Conservation (phyloP, 37 sponge, comb jelly and placozoan species). For the Halisarca cf. caerulea region DNA sequence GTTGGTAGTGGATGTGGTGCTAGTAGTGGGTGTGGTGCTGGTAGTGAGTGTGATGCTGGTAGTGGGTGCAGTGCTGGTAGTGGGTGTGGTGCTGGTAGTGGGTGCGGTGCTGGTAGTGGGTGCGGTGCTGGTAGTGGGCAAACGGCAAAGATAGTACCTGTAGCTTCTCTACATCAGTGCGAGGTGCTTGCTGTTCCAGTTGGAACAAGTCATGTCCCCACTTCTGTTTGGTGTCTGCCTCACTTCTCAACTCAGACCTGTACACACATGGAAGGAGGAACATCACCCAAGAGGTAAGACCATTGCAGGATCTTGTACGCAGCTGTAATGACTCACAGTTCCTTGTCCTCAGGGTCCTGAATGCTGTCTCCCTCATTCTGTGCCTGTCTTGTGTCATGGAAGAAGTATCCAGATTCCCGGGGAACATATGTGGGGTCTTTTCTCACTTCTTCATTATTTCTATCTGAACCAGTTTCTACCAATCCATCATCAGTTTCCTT, state of each 20-base stretch:
- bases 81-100: too few relatives aligned
- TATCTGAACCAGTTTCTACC: background rate
- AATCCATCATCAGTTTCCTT: background rate
- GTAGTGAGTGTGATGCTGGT: too few relatives aligned
- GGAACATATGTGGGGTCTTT: slow-evolving; percentile 69
- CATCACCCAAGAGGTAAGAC: too few relatives aligned
- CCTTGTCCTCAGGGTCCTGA: background rate
- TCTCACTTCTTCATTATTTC: background rate
- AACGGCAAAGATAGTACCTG: background rate
- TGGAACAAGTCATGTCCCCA: slow-evolving; percentile 72
- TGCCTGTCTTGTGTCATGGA: slow-evolving; percentile 57
- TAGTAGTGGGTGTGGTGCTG: too few relatives aligned
- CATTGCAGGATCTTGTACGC: too few relatives aligned
- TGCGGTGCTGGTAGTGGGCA: too few relatives aligned
- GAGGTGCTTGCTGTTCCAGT: slow-evolving; percentile 52
- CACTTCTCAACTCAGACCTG: background rate
- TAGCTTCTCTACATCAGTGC: slow-evolving; percentile 32
- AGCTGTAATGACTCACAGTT: too few relatives aligned
- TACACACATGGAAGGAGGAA: background rate
- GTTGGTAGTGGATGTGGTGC: too few relatives aligned
- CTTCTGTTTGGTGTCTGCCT: slow-evolving; percentile 32
- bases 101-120: too few relatives aligned
- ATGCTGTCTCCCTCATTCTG: slow-evolving; percentile 35
- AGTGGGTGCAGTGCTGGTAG: too few relatives aligned
- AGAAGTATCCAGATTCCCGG: slow-evolving; percentile 51